Percentiles rank a stretch among this genome's conserved stretches.
Conservation (phyloP, 2,113 vertebrate species). For the Anhinga rufa region DNA sequence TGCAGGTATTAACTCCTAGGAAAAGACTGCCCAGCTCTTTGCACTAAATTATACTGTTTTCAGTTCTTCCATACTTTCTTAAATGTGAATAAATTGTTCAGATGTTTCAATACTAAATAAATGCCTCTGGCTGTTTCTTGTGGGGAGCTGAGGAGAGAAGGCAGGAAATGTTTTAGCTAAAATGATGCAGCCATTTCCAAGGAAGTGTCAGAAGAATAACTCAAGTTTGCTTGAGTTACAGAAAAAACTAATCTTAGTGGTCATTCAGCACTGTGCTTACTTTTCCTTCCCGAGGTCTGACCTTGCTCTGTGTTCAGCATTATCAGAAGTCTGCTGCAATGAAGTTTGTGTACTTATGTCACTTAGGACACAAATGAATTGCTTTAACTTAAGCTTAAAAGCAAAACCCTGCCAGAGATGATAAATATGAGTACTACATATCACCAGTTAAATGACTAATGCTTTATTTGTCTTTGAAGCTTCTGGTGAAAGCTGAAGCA, state of each 20-base stretch:
- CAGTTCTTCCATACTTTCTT: background rate
- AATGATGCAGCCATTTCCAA: background rate
- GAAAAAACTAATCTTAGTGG: background rate
- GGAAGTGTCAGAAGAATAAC: background rate
- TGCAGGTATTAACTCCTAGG: background rate
- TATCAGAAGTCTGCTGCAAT: background rate
- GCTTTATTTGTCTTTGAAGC: conserved; percentile 24
- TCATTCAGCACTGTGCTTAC: background rate
- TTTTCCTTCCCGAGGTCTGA: background rate
- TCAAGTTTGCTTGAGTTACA: background rate
- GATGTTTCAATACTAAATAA: background rate
- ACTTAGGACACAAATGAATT: background rate
- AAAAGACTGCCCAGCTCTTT: background rate
- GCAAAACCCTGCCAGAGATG: background rate
- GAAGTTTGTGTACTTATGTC: background rate
- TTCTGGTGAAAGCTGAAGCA: background rate
- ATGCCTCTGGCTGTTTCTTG: background rate
- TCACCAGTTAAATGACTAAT: background rate
- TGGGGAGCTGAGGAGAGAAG: background rate
- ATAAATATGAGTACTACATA: background rate
- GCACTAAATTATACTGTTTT: background rate
- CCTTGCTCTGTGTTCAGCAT: background rate
- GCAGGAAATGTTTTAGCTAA: background rate
- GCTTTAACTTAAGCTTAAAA: background rate
- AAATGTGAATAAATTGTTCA: background rate